phyloP scores from a whole-genome alignment of 2,113 vertebrate species.

The Rhinopomastus cyanomelas region DNA sequence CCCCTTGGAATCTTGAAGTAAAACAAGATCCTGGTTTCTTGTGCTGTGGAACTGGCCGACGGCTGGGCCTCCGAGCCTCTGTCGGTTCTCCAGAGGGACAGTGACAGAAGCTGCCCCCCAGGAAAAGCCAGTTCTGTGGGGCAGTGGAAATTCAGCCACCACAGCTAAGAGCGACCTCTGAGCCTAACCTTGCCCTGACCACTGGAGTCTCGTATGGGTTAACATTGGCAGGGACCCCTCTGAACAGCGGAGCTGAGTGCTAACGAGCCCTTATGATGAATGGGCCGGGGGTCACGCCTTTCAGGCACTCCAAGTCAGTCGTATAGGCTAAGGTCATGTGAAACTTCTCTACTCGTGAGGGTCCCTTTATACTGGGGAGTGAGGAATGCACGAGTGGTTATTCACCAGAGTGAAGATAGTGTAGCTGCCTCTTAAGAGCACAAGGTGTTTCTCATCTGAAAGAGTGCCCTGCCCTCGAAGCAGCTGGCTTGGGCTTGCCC shows the following conservation, averaged over 20 bases:
- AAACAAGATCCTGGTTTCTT: neutral
- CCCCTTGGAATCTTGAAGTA: neutral
- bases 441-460: neutral
- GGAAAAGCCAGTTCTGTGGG: neutral
- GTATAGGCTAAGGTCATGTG: slow-evolving; percentile 4
- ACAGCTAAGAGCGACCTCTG: neutral
- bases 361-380: neutral
- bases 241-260: neutral
- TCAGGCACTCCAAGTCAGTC: neutral
- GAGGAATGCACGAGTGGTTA: neutral
- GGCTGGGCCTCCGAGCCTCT: neutral
- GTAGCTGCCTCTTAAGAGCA: neutral
- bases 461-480: neutral
- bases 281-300: slow-evolving; percentile 1
- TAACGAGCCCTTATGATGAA: slow-evolving; percentile 29
- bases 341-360: neutral
- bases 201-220: neutral
- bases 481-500: neutral
- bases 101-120: neutral
- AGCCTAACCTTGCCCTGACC: neutral
- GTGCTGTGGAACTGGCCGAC: rapidly evolving
- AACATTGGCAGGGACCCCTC: neutral
- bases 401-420: neutral
- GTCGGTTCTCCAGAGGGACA: neutral
- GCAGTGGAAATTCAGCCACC: neutral